Percentiles rank a stretch among this genome's conserved stretches.
Conservation (phyloP, 2,888 invertebrate species). For the Phymatocera aterrima region DNA sequence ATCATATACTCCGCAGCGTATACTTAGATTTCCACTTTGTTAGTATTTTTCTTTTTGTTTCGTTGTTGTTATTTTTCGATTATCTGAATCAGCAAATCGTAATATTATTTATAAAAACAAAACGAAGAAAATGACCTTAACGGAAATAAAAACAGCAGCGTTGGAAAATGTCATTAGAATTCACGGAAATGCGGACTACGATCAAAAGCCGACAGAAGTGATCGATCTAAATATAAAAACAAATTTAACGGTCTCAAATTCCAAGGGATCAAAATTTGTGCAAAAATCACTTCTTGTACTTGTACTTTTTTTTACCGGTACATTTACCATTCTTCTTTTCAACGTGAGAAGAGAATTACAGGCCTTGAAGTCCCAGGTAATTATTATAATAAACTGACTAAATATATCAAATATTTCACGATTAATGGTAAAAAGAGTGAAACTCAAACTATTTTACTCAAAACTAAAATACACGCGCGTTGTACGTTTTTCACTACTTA, state of each 20-base stretch:
- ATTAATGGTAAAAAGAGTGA: neutral
- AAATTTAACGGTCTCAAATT: slow-evolving; percentile 62
- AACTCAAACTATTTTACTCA: neutral
- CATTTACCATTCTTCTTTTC: slow-evolving; percentile 56
- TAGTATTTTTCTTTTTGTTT: neutral
- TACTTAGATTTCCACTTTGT: neutral
- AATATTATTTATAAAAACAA: neutral
- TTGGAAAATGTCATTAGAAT: slow-evolving; percentile 56
- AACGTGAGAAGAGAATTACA: slow-evolving; percentile 61
- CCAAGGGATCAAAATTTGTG: slow-evolving; percentile 60
- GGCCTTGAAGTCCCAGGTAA: slow-evolving; percentile 63
- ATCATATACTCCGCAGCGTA: neutral
- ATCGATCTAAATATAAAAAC: slow-evolving; percentile 69
- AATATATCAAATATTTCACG: neutral
- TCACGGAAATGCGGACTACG: slow-evolving; percentile 50
- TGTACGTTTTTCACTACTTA: too few species aligned
- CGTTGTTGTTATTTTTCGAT: neutral
- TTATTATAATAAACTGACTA: neutral
- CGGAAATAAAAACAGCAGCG: slow-evolving; percentile 54
- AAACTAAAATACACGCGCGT: neutral
- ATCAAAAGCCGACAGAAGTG: slow-evolving; percentile 56
- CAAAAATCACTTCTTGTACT: slow-evolving; percentile 59
- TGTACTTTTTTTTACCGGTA: slow-evolving; percentile 56
- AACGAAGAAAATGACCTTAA: slow-evolving; percentile 52
- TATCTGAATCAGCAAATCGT: neutral